Evolutionary conservation across 1,140 invertebrate genomes (phyloP).

Genomic region (Gerris buenoi): DNA sequence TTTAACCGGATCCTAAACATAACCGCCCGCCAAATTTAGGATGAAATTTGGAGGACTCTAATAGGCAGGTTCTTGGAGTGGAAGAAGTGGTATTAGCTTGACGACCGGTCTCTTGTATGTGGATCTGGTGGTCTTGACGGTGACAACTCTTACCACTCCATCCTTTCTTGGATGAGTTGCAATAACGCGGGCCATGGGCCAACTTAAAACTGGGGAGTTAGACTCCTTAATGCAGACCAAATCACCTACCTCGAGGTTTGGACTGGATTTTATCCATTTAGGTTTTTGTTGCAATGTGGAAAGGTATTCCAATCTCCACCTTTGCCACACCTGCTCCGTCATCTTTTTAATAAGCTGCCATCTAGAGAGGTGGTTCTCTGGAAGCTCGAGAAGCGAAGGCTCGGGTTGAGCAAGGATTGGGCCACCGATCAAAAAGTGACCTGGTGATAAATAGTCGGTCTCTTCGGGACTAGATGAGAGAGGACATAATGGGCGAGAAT

Average conservation of each 20-base stretch:
- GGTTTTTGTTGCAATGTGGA: too few relatives aligned
- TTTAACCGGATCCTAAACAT: too few relatives aligned
- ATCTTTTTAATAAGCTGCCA: conserved; percentile 20
- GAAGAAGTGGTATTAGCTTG: neutral
- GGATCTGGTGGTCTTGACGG: conserved; percentile 2
- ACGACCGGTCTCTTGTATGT: conserved; percentile 1
- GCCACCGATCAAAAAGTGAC: conserved; percentile 25
- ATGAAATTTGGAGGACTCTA: neutral
- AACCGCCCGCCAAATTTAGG: too few relatives aligned
- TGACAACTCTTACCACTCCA: conserved; percentile 8
- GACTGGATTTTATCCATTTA: conserved; percentile 25
- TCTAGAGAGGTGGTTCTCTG: conserved; percentile 18
- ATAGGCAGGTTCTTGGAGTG: neutral
- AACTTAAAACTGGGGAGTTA: conserved; percentile 18
- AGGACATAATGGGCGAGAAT: too few relatives aligned
- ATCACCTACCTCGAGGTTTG: conserved; percentile 17
- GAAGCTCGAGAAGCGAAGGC: conserved; percentile 2
- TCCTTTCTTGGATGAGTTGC: conserved; percentile 10
- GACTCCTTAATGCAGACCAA: conserved; percentile 29
- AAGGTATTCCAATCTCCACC: conserved; percentile 24
- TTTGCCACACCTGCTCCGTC: conserved; percentile 21
- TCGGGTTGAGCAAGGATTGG: conserved; percentile 15
- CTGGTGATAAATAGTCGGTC: conserved; percentile 28
- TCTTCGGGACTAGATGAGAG: conserved; percentile 27
- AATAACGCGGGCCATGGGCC: conserved; percentile 15